Evolutionary conservation across 2,888 invertebrate genomes (phyloP), one percentile per base, ranked within the genome.

Genomic region (Eudemis profundana): DNA sequence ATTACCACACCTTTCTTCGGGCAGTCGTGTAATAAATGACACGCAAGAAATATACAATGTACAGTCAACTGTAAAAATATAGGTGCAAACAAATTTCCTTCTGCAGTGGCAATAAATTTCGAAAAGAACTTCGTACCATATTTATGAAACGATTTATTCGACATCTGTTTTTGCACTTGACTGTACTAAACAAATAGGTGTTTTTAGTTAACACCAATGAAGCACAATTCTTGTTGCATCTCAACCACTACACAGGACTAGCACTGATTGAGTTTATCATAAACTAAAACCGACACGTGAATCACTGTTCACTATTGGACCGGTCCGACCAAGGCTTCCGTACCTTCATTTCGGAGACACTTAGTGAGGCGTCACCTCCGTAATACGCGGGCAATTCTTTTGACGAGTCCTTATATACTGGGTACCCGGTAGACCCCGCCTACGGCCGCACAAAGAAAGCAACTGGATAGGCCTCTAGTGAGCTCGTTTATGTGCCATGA

Each of bases 281-380:
- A 51, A 33, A 10, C 17, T 38, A 36, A 38, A 62, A 51, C 14
- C 27, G 17, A 23, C 38, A 44, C 36, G 19, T 21, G 42, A 33
- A 23, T 57, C 63, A 63, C 63, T 57, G 33, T 8, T 47, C 40
- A 50, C 36, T 47, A 62, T 15, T 29, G 40, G 14, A 40, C 50
- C 60, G 63, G 23, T 50, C 33, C 64, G 50, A 61, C 38, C 70
- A 74, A 75, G 74, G 74, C 68, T 71, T 62, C 36, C 61, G 57
- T 89, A 90, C 90, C 90, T 90, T 90, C 90, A 90, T 90, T 71
- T 80, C 74, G 78, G 80, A 80, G 79, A 78, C 82, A 81, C 84
- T n/a, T 74, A 74, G 73, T 75, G 78, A 76, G 75, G 63, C 73
- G 71, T 73, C 75, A 78, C 83, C 78, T 78, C 72, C 78, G 75